phyloP scores from a whole-genome alignment of 92 coral and sea anemone species.

The Palythoa grandis region DNA sequence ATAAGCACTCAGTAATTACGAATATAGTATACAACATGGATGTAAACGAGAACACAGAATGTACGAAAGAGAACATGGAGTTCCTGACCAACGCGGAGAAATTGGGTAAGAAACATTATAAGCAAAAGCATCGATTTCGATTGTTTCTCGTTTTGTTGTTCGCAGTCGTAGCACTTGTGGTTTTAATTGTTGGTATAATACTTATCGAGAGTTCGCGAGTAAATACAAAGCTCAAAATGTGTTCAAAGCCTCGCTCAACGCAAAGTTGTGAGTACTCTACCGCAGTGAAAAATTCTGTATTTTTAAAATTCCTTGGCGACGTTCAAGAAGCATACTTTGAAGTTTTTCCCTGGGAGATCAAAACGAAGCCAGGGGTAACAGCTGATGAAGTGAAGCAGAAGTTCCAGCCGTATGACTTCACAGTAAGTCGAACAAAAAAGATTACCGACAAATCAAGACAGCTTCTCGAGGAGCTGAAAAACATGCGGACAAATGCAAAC shows the following conservation, averaged over 20 bases:
- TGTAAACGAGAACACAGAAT: slow-evolving; percentile 29
- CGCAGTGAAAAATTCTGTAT: slow-evolving; percentile 17
- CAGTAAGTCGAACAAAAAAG: slow-evolving; percentile 22
- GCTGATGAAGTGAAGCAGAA: slow-evolving; percentile 17
- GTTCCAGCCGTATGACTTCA: slow-evolving; percentile 28
- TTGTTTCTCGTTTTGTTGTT: slow-evolving; percentile 12
- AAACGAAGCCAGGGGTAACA: slow-evolving; percentile 2
- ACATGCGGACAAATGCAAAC: slow-evolving; percentile 23
- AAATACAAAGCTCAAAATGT: neutral
- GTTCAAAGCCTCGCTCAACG: neutral
- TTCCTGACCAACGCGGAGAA: slow-evolving; percentile 36
- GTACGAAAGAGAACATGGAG: slow-evolving; percentile 21
- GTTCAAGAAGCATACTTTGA: slow-evolving; percentile 31
- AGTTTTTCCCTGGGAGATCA: slow-evolving; percentile 32
- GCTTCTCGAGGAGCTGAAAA: slow-evolving; percentile 23
- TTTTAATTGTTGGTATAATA: slow-evolving; percentile 26
- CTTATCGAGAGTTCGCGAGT: slow-evolving; percentile 14
- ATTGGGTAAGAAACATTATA: slow-evolving; percentile 23
- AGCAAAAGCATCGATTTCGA: slow-evolving; percentile 11
- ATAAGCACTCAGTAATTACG: slow-evolving; percentile 30
- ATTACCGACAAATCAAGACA: slow-evolving; percentile 18
- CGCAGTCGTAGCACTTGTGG: neutral
- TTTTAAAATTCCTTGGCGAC: slow-evolving; percentile 21
- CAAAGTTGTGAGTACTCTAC: slow-evolving; percentile 12
- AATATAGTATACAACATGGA: slow-evolving; percentile 23